phyloP scores from a whole-genome alignment of 2,888 invertebrate species.

The Drosophila siamana region DNA sequence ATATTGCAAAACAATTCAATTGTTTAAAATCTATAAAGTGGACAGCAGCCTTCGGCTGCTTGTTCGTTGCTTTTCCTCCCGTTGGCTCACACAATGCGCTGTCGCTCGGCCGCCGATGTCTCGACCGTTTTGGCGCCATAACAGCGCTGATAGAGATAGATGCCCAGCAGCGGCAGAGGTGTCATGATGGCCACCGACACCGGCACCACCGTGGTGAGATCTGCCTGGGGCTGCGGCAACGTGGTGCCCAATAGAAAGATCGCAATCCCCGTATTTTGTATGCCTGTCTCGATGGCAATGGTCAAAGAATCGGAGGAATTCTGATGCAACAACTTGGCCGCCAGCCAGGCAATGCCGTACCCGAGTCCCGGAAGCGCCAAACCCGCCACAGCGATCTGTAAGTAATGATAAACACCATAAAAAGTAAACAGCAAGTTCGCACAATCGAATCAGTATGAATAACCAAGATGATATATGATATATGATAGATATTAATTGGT shows the following conservation, averaged over 20 bases:
- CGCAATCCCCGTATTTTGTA: slow-evolving; percentile 96
- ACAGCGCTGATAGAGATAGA: slow-evolving; percentile 85
- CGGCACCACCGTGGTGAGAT: slow-evolving; percentile 95
- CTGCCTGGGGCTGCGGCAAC: slow-evolving; percentile 93
- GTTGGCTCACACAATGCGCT: slow-evolving; percentile 54
- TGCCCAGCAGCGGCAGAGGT: slow-evolving; percentile 91
- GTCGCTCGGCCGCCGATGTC: slow-evolving; percentile 38
- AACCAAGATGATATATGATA: too few relatives aligned
- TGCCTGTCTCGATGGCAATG: slow-evolving; percentile 96
- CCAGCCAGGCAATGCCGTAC: slow-evolving; percentile 89
- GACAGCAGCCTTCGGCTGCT: slow-evolving; percentile 13
- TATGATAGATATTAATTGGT: too few relatives aligned
- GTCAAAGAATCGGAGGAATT: slow-evolving; percentile 90
- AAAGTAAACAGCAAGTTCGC: too few relatives aligned
- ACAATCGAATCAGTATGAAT: too few relatives aligned
- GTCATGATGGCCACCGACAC: slow-evolving; percentile 97
- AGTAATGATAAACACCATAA: background rate
- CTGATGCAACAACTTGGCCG: slow-evolving; percentile 88
- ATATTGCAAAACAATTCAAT: background rate
- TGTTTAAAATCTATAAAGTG: background rate
- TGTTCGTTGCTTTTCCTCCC: background rate
- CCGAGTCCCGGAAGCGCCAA: slow-evolving; percentile 93
- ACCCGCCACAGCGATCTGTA: slow-evolving; percentile 91
- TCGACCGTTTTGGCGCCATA: slow-evolving; percentile 34
- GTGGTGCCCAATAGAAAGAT: slow-evolving; percentile 94